Base-by-base conservation (phyloP, 2,113 vertebrate genomes). In the Anser cygnoides region DNA sequence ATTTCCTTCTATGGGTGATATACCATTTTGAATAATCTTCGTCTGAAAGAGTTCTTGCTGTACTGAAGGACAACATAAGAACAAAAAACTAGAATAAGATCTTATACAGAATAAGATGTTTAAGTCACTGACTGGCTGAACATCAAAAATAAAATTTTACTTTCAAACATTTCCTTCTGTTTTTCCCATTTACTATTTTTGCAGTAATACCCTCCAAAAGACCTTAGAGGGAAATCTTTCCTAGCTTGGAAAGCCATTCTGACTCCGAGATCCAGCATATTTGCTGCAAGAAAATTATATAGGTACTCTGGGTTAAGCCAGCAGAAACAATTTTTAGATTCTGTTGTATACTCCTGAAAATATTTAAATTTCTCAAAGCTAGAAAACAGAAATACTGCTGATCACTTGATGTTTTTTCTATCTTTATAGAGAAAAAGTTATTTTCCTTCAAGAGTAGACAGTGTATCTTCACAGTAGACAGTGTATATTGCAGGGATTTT, bases 151-250 rank as follows among this genome's bases (percentile, higher is more conserved):
- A 59, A 1, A 21, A 5, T 23, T 52, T 72, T 61, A 65, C 1
- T 13, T 82, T 90, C 39, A 50, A 73, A 8, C 4, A 49, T 57
- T 88, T 85, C 20, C 15, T 79, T 73, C 20, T 50, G 5, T 2
- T 83, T 87, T 73, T n/a, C 10, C 12, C 21, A 23, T 19, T 55
- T 14, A n/a, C 49, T 73, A 14, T 66, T 86, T 52, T 13, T 75
- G 31, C 29, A 92, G 68, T 39, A 86, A 74, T 92, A 92, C 8
- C 11, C 3, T 81, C 13, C 43, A 77, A 90, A 93, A 92, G n/a
- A 73, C 79, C 89, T 63, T 86, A 89, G 68, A 90, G 72, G 63
- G 83, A 93, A 97, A 95, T 92, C 50, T 94, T 89, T 84, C 35
- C 43, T 61, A 75, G n/a, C 21, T 7, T 66, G 57, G 63, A 74